Conservation (phyloP, 2,888 invertebrate species). For the Nudaria mundana region DNA sequence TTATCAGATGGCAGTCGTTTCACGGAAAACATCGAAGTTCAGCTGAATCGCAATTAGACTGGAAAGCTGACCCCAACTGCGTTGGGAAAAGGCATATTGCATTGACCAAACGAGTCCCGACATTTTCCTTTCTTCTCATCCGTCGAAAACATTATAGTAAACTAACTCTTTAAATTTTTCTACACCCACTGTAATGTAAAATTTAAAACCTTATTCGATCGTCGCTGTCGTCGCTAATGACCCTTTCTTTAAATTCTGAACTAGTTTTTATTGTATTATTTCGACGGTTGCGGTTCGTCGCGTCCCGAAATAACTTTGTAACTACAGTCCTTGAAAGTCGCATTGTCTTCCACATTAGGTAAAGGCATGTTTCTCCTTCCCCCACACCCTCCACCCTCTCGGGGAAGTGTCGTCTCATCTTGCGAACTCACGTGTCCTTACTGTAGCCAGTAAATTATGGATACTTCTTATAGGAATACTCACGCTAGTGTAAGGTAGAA, state of each 20-base stretch:
- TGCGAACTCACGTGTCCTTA: conserved; percentile 55
- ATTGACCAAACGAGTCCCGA: conserved; percentile 20
- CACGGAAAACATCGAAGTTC: no score
- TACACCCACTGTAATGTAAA: conserved; percentile 4
- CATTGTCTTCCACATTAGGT: conserved; percentile 78
- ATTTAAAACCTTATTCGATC: conserved; percentile 8
- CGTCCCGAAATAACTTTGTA: conserved; percentile 53
- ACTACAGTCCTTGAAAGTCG: conserved; percentile 53
- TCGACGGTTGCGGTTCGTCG: conserved; percentile 12
- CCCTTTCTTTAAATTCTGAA: conserved; percentile 11
- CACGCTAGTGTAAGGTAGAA: no score
- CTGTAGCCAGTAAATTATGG: conserved; percentile 30
- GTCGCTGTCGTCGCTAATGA: conserved; percentile 10
- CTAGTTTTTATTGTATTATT: conserved; percentile 30
- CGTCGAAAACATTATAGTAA: conserved; percentile 26
- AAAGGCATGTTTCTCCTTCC: conserved; percentile 56
- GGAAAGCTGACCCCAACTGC: no score
- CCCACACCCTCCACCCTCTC: conserved; percentile 22
- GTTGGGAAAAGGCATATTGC: no score
- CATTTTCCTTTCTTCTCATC: conserved; percentile 21
- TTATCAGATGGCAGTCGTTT: no score
- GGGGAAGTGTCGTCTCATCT: conserved; percentile 46
- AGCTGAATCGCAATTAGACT: no score
- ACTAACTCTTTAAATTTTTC: conserved; percentile 10
- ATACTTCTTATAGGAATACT: conserved; percentile 16